Conservation (phyloP, 2,888 invertebrate genomes). For the Copidosoma aretas region DNA sequence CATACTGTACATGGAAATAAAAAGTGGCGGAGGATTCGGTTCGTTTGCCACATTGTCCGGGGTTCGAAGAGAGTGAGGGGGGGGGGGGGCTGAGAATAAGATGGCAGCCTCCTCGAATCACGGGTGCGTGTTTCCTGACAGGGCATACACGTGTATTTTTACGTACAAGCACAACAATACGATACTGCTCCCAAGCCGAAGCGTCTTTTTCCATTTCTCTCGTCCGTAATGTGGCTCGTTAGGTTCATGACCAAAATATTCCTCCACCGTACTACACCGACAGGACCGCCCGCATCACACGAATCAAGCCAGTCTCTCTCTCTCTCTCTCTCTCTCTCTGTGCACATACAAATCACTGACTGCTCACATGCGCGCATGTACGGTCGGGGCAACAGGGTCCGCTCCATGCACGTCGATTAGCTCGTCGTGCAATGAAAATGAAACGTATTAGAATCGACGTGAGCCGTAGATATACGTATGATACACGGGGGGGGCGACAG, state of each 20-base stretch:
- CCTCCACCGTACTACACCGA: too few relatives aligned
- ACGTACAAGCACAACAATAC: not conserved
- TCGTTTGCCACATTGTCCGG: constrained; percentile 62
- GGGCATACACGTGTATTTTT: constrained; percentile 3
- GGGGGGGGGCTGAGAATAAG: constrained; percentile 45
- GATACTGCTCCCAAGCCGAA: not conserved
- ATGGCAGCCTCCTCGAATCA: constrained; percentile 53
- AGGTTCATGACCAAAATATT: too few relatives aligned
- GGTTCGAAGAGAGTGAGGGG: constrained; percentile 48
- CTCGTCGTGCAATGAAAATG: not conserved
- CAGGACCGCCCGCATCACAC: too few relatives aligned
- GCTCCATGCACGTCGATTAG: not conserved
- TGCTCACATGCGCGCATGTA: not conserved
- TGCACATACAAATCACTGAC: not conserved
- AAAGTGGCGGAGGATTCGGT: constrained; percentile 53
- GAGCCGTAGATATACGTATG: not conserved
- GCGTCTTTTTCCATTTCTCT: too few relatives aligned
- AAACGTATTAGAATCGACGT: constrained; percentile 6
- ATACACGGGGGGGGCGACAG: too few relatives aligned
- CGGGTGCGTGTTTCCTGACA: too few relatives aligned
- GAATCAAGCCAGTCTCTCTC: too few relatives aligned
- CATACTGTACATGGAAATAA: too few relatives aligned
- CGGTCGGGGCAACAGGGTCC: not conserved
- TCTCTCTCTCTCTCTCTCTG: too few relatives aligned
- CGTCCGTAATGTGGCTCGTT: too few relatives aligned